These are phyloP conservation scores for Xiphophorus birchmanni DNA, from an alignment of 2,797 vertebrate species.

Conservation along the genomic window DNA sequence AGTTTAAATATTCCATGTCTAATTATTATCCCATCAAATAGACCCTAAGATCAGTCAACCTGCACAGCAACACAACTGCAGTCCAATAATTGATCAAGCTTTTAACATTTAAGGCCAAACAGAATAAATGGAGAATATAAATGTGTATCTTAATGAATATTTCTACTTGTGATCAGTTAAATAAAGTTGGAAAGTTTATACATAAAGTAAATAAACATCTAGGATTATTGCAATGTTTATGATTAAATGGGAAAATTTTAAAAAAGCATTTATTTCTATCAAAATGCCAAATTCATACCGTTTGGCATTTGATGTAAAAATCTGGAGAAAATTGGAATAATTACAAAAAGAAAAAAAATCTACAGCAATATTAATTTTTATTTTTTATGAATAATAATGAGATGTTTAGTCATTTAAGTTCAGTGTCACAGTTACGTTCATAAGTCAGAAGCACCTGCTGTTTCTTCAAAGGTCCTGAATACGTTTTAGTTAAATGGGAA, in stretches of 20 bases:
- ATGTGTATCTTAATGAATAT: background rate
- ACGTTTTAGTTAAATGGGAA: conserved; percentile 28
- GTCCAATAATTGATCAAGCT: background rate
- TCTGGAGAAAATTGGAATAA: background rate
- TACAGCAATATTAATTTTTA: background rate
- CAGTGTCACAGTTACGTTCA: background rate
- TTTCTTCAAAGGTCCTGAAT: conserved; percentile 31
- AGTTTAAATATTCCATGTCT: background rate
- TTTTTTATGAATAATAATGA: background rate
- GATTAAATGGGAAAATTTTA: background rate
- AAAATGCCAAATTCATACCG: background rate
- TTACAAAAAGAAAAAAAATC: too few relatives aligned
- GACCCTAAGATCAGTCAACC: background rate
- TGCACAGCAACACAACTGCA: background rate
- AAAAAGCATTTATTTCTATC: background rate
- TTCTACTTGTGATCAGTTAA: background rate
- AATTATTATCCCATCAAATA: background rate
- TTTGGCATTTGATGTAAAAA: background rate
- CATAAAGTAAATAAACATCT: background rate
- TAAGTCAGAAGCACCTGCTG: conserved; percentile 5
- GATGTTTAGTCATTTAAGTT: background rate
- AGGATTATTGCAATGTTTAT: background rate
- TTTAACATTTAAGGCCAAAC: background rate
- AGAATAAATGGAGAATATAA: background rate
- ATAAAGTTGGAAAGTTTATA: background rate